Conservation (phyloP, 2,797 vertebrate genomes). For the Triplophysa bombifrons region DNA sequence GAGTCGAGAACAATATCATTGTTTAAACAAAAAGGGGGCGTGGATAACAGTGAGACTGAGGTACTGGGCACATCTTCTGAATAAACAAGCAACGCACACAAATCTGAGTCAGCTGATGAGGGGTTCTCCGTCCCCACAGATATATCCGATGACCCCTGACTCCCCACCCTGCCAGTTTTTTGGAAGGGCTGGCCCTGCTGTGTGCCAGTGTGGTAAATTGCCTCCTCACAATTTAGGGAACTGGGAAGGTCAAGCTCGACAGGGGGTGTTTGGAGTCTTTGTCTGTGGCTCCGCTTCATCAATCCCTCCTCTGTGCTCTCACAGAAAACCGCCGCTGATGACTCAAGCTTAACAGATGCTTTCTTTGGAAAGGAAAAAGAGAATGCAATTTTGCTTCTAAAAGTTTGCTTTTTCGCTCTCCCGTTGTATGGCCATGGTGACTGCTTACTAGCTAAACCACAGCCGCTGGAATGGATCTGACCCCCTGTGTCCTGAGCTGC, state of each 20-base stretch:
- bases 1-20: constrained; percentile 44
- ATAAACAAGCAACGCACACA: constrained; percentile 63
- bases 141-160: constrained; percentile 61
- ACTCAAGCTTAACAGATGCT: constrained; percentile 81
- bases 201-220: constrained; percentile 48
- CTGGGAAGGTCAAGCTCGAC: constrained; percentile 65
- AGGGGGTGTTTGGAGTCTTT: constrained; percentile 75
- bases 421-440: constrained; percentile 53
- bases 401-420: constrained; percentile 70
- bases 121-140: constrained; percentile 53
- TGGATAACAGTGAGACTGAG: constrained; percentile 40
- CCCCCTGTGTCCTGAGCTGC: constrained; percentile 47
- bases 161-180: constrained; percentile 52
- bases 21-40: constrained; percentile 36
- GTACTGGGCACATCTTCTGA: constrained; percentile 56
- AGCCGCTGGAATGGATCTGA: constrained; percentile 44
- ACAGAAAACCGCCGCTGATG: constrained; percentile 85
- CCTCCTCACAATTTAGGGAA: constrained; percentile 66
- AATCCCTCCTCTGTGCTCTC: constrained; percentile 79
- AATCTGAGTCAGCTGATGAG: constrained; percentile 47
- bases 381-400: constrained; percentile 80
- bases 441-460: constrained; percentile 50
- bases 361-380: constrained; percentile 89
- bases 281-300: constrained; percentile 65
- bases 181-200: constrained; percentile 56